Evolutionary conservation across 92 coral and sea anemone genomes (phyloP).

Genomic region (Meandrina meandrites): DNA sequence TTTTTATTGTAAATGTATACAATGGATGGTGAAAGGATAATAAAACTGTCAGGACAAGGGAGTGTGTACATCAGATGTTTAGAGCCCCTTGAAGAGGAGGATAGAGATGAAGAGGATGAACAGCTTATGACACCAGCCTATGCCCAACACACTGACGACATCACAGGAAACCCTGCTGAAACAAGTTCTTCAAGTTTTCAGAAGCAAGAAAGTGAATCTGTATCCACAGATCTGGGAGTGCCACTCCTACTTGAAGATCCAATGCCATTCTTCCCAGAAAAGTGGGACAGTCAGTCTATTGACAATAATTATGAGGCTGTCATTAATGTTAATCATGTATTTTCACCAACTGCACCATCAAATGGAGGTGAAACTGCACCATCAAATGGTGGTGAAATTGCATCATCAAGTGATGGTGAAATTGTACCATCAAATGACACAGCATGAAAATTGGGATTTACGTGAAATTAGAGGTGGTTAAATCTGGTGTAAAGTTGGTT

Average conservation of each 20-base stretch:
- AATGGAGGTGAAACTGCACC: too few species aligned
- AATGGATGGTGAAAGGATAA: slow-evolving; percentile 14
- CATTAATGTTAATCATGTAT: not conserved
- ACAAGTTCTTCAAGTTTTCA: not conserved
- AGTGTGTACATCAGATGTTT: slow-evolving; percentile 23
- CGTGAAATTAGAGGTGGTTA: too few species aligned
- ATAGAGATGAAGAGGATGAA: too few species aligned
- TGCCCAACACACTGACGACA: not conserved
- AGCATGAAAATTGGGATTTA: too few species aligned
- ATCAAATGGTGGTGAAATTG: too few species aligned
- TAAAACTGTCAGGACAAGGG: slow-evolving; percentile 22
- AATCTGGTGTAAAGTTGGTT: too few species aligned
- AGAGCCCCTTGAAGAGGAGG: slow-evolving; percentile 15
- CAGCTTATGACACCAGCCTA: not conserved
- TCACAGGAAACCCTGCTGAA: not conserved
- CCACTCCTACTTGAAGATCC: not conserved
- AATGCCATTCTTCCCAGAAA: not conserved
- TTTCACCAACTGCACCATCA: too few species aligned
- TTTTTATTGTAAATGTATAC: too few species aligned
- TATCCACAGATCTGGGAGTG: not conserved
- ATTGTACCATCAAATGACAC: too few species aligned
- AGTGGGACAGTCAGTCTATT: not conserved
- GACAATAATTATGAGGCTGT: not conserved
- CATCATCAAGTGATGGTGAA: too few species aligned
- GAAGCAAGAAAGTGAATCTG: slow-evolving; percentile 1